Base-by-base conservation (phyloP, 2,113 vertebrate species). In the Zootoca vivipara region DNA sequence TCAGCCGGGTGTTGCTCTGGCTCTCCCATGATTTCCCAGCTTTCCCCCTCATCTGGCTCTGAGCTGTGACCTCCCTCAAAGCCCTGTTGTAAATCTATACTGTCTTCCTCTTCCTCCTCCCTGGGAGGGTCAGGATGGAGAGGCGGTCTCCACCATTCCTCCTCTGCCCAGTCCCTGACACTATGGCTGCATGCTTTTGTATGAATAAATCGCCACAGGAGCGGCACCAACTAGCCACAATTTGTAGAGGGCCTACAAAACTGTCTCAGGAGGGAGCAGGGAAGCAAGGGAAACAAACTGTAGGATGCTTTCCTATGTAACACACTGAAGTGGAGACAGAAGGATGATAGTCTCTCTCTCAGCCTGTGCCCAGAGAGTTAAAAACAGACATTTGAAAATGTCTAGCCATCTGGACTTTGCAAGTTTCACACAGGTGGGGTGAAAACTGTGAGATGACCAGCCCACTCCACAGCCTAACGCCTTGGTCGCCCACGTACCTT, bases 381-480 rank as follows among this genome's bases (percentile, higher is more conserved):
- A 5, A 40, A 64, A 65, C 56, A 30, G 20, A 33, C 33, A 38
- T 38, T 28, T 75, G 56, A 74, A 89, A 90, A 83, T 64, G 40
- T 64, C 87, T 78, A 79, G 64, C 91, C 83, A 85, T 92, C 73
- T 72, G 89, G 88, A 87, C 86, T 78, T 89, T 2, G 72, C 0
- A 73, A 77, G 78, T 65, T 65, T 56, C 62, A 92, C 86, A 89
- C 80, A 78, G 88, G 35, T 46, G 33, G 2, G 0, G 67, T 40
- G 42, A 38, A 78, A 88, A 88, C 83, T 88, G 89, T 62, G 85
- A 92, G 89, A 83, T 91, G 89, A 85, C 87, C 89, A 35, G 89
- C 85, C 20, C 52, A 75, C 78, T 89, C 86, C 74, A 93, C 83
- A 80, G 5, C 26, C 56, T 33, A 7, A 26, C 24, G 46, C 9